Evolutionary conservation across 2,888 invertebrate genomes (phyloP), one percentile per base, ranked within the genome.

Genomic region (Lymantria monacha): DNA sequence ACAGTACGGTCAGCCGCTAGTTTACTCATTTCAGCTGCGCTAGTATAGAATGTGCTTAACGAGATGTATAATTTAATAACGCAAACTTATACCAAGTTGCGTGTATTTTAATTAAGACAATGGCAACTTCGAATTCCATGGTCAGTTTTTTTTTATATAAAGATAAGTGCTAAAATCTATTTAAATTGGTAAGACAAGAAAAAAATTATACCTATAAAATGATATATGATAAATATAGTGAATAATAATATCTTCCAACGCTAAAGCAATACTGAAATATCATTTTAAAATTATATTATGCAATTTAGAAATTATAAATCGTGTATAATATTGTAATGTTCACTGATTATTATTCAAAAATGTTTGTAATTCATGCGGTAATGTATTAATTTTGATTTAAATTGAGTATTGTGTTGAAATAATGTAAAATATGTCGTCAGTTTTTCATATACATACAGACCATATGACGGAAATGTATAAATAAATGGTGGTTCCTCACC

Each of bases 231-330:
- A 66, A 59, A 58, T 65, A 42, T 67, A 65, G 57, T 61, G 52
- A 66, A 66, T 53, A 55, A 68, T 72, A 70, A 74, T 72, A 77
- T 78, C 81, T 83, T 81, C 79, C 77, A 76, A 80, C 70, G 69
- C 57, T 68, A 71, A 86, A 88, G 88, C 87, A 87, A 88, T 87
- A 87, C 66, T 82, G 76, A 74, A 77, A 80, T 81, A 81, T 83
- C 79, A 82, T 80, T 81, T 76, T 76, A 62, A 69, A 76, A 41
- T 15, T 15, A 10, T 65, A 67, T 62, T 70, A 66, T 79, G 74
- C 70, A 59, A 60, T 62, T 66, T 75, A 72, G 69, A 62, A 57
- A 70, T 51, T 65, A 49, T 42, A 11, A 42, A 3, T 11, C 11
- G 43, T 48, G 58, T 60, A 58, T 48, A 46, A 30, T 51, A 22